Conservation (phyloP, 2,888 invertebrate genomes). For the Caenorhabditis plicata region DNA sequence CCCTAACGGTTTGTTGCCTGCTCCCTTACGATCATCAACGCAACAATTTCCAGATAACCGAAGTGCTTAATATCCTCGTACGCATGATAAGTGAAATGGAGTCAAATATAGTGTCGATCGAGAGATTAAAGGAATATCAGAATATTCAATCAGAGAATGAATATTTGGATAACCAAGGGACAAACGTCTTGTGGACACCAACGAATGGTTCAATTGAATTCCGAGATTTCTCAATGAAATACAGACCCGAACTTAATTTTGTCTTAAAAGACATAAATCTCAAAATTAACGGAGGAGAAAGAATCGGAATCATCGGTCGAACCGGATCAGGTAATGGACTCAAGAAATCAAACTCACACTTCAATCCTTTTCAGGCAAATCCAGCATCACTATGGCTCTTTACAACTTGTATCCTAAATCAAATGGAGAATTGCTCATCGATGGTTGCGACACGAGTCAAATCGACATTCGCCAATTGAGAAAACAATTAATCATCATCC, state of each 20-base stretch:
- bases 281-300: constrained; percentile 73
- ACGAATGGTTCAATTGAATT: constrained; percentile 61
- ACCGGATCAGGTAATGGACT: constrained; percentile 63
- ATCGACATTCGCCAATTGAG: constrained; percentile 84
- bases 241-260: constrained; percentile 72
- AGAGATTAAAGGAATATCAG: constrained; percentile 88
- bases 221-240: constrained; percentile 55
- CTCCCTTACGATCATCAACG: neutral
- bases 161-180: too few relatives aligned
- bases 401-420: constrained; percentile 57
- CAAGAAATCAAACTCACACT: neutral
- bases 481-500: constrained; percentile 79
- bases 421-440: constrained; percentile 50
- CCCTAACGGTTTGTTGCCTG: constrained; percentile 23
- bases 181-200: too few relatives aligned
- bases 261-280: constrained; percentile 81
- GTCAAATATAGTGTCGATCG: constrained; percentile 93
- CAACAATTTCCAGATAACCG: constrained; percentile 24
- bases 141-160: constrained; percentile 28
- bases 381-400: constrained; percentile 52
- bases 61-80: constrained; percentile 69
- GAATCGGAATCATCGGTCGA: constrained; percentile 66
- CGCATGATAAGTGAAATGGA: constrained; percentile 94
- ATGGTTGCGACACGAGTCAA: constrained; percentile 70
- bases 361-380: constrained; percentile 35